A percentile compares a stretch with the other conserved stretches of the same genome.
These are phyloP conservation scores for Ctenicera cuprea DNA, from an alignment of 2,888 invertebrate genomes.

Conservation along the genomic window DNA sequence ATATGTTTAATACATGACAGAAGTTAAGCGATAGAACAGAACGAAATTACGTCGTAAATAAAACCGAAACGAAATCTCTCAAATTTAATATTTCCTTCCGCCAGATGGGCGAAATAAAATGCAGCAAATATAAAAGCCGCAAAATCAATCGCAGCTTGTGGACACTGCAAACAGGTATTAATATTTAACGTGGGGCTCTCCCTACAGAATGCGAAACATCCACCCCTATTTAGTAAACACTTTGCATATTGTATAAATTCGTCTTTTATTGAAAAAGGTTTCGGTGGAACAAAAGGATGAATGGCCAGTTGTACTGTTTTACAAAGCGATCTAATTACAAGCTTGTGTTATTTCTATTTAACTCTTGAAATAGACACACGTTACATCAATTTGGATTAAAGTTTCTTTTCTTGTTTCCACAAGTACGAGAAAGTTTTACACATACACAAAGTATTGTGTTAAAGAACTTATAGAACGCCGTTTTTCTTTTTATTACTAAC, in stretches of 20 bases:
- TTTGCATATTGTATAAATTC: constrained; percentile 59
- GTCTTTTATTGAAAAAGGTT: constrained; percentile 46
- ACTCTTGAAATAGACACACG: neutral
- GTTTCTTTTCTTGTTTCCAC: neutral
- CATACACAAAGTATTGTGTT: no score
- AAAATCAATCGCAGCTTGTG: constrained; percentile 62
- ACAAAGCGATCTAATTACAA: constrained; percentile 39
- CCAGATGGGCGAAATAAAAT: constrained; percentile 56
- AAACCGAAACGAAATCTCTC: constrained; percentile 37
- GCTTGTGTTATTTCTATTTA: neutral
- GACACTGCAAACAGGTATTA: constrained; percentile 63
- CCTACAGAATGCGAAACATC: constrained; percentile 55
- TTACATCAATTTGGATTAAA: neutral
- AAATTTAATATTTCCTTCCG: constrained; percentile 56
- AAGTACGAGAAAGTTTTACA: neutral
- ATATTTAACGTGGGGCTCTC: constrained; percentile 59
- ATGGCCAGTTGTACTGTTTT: constrained; percentile 26
- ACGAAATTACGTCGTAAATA: constrained; percentile 27
- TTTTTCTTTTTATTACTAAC: no score
- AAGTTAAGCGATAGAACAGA: constrained; percentile 27
- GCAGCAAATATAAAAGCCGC: constrained; percentile 61
- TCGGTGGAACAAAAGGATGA: constrained; percentile 27
- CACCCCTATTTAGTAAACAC: constrained; percentile 60
- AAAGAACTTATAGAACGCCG: no score
- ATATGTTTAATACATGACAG: constrained; percentile 37